Evolutionary conservation across 2,113 vertebrate genomes (phyloP), one percentile per base, ranked within the genome.

Genomic region (Corvus cornix): DNA sequence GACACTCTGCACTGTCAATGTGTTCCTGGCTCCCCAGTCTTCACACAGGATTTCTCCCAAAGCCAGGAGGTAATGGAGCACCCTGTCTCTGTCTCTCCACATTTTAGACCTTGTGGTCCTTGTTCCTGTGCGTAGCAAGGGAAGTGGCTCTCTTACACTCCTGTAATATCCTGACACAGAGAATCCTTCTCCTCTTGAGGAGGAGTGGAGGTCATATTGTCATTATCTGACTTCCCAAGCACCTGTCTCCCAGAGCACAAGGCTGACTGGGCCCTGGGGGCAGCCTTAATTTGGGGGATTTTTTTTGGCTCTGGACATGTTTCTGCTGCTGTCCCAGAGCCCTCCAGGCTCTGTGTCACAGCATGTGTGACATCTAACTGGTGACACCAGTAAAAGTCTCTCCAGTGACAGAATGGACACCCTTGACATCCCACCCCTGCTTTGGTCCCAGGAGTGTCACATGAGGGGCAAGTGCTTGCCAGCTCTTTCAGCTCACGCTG

Each of bases 401-500:
- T 60, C 33, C 69, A 56, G 35, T 43, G 11, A 51, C 70, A 75
- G 18, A 18, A 76, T 35, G 53, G 53, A 52, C 31, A 58, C 9
- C 24, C 56, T 22, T 24, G 84, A 41, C 6, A 31, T 49, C 55
- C 20, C 3, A 9, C 18, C n/a, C 14, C 23, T 78, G 23, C 43
- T 59, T 44, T 6, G 3, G 15, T 60, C 22, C 28, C 23, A 30
- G 30, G 19, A 23, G 23, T 0, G 0, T 43, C 35, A 60, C 30
- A 23, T 0, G 17, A 62, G 51, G 8, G 33, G n/a, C 15, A 55
- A 46, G 39, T 2, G 5, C 53, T 81, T 52, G 11, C 22, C 53
- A n/a, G 51, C 2, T 2, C 16, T 62, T 24, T 7, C 31, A 74
- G 55, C 49, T 15, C 44, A 21, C 1, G 0, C 16, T 6, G 1